phyloP scores from a whole-genome alignment of 2,888 invertebrate genomes.

The Epistrophella euchroma region DNA sequence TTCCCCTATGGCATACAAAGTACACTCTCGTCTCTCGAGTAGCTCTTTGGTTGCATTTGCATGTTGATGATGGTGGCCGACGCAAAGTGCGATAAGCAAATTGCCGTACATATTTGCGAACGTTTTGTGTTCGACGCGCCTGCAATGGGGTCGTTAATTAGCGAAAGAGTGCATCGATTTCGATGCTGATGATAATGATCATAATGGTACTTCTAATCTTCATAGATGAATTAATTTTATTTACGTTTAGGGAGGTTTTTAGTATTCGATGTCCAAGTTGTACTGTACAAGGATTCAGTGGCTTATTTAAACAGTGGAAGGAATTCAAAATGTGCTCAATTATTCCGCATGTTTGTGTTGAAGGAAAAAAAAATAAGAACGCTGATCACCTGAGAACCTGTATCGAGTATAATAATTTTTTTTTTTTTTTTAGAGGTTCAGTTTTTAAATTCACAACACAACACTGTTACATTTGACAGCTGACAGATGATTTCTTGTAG shows the following conservation, averaged over 20 bases:
- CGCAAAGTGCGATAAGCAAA: conserved; percentile 60
- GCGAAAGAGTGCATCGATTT: conserved; percentile 47
- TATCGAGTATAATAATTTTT: too few relatives aligned
- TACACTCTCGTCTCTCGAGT: conserved; percentile 60
- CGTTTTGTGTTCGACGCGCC: conserved; percentile 37
- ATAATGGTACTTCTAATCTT: neutral
- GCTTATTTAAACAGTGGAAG: neutral
- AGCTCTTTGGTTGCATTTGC: conserved; percentile 50
- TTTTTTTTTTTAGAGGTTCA: too few relatives aligned
- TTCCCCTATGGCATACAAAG: conserved; percentile 43
- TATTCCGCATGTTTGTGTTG: too few relatives aligned
- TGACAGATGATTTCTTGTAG: too few relatives aligned
- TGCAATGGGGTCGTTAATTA: conserved; percentile 55
- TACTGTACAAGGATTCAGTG: neutral
- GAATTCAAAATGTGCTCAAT: neutral
- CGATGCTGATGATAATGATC: conserved; percentile 1
- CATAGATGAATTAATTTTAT: neutral
- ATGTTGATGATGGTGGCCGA: conserved; percentile 30
- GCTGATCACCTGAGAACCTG: too few relatives aligned
- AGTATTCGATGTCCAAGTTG: neutral
- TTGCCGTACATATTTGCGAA: conserved; percentile 50
- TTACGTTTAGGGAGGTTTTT: neutral
- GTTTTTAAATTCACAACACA: too few relatives aligned
- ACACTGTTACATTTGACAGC: too few relatives aligned
- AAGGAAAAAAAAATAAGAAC: too few relatives aligned